Evolutionary conservation across 2,888 invertebrate genomes (phyloP), one percentile per base, ranked within the genome.

Genomic region (Eristalis arbustorum): DNA sequence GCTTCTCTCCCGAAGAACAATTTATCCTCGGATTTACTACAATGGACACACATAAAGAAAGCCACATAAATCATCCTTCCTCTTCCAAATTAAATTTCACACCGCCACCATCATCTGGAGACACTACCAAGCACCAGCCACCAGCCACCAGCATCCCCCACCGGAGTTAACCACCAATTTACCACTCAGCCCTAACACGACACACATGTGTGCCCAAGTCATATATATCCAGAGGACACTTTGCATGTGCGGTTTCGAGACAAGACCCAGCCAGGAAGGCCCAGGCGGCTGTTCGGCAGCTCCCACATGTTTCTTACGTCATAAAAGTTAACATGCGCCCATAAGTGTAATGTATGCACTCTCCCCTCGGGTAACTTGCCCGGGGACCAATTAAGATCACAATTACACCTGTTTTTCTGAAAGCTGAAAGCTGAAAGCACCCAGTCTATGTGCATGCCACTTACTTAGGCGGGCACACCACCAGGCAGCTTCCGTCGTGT

Each of bases 361-460:
- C 22, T 66, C 25, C 61, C 40, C 28, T 42, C 31, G 42, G 66
- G 23, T 73, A 66, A 76, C 61, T 76, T 25, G 49, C 31, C 18
- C 67, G 34, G 18, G 42, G 67, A 56, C 73, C 18, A 85, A 85
- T 82, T 78, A 85, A 71, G 73, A 81, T 64, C 74, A 71, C 69
- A 74, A 77, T 81, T 66, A 81, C 61, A 69, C 64, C 77, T 56
- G 73, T 85, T 69, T n/a, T 31, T 31, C 10, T 31, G 31, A 31
- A 31, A 61, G 64, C 31, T 23, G 61, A 23, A 5, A 5, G 22
- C 75, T 71, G 71, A 71, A 79, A 80, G 72, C 75, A 71, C 74
- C 57, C 63, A 57, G 66, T 31, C 28, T 23, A 66, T 25, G 18
- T 74, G 68, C 57, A 73, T 74, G 49, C 62, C 56, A 78, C 78